phyloP scores from a whole-genome alignment of 2,888 invertebrate genomes.

The Amaurobius ferox region DNA sequence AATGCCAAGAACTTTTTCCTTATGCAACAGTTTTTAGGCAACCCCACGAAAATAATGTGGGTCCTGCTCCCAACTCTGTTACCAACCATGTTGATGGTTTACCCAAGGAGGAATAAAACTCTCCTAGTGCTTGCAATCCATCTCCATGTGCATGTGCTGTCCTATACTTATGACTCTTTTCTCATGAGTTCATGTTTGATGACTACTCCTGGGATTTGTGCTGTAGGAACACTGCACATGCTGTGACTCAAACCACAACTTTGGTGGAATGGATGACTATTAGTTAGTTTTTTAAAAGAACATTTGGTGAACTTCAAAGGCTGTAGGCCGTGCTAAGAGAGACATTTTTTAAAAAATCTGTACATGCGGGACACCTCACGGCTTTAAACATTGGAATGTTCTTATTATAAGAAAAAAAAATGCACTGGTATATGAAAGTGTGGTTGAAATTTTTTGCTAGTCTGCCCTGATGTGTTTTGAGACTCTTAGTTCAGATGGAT shows the following conservation, averaged over 20 bases:
- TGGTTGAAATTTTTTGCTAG: conserved; percentile 60
- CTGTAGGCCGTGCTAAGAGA: conserved; percentile 27
- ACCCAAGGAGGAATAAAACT: conserved; percentile 69
- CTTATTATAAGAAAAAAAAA: conserved; percentile 33
- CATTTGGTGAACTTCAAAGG: conserved; percentile 47
- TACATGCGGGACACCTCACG: conserved; percentile 36
- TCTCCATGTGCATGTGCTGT: conserved; percentile 26
- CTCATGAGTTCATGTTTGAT: not conserved
- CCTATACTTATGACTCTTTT: conserved; percentile 16
- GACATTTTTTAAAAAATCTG: conserved; percentile 39
- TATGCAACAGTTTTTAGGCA: conserved; percentile 85
- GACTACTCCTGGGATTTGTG: conserved; percentile 11
- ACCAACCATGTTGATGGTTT: conserved; percentile 73
- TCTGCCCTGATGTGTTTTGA: conserved; percentile 42
- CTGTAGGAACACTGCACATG: conserved; percentile 24
- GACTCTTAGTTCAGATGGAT: conserved; percentile 35
- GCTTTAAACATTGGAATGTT: conserved; percentile 60
- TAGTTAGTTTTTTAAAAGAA: conserved; percentile 62
- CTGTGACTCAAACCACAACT: conserved; percentile 33
- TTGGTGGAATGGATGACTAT: conserved; percentile 61
- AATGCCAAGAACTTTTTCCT: conserved; percentile 87
- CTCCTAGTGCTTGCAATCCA: conserved; percentile 43
- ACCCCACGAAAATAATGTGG: conserved; percentile 47
- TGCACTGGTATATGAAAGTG: conserved; percentile 39
- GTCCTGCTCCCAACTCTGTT: conserved; percentile 48